Percentiles rank a stretch among this genome's conserved stretches.
phyloP scores from a whole-genome alignment of 2,888 invertebrate species.

The Cynaeus angustus region DNA sequence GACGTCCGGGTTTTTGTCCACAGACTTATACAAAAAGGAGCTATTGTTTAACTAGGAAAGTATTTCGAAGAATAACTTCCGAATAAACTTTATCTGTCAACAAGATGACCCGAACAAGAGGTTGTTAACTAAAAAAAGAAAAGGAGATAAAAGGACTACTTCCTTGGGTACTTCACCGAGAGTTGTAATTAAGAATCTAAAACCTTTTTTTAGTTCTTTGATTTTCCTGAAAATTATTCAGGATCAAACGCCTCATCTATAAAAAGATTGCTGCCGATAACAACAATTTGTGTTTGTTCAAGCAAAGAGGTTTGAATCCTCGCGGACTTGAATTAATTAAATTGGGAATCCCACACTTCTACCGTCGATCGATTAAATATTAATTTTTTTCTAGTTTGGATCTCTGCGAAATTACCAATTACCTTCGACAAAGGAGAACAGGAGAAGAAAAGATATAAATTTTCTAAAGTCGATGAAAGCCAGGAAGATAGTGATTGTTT shows the following conservation, averaged over 20 bases:
- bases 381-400: conserved; percentile 11
- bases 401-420: conserved; percentile 7
- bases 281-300: conserved; percentile 28
- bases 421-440: conserved; percentile 1
- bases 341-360: conserved; percentile 19
- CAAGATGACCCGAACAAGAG: conserved; percentile 7
- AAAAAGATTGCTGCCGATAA: conserved; percentile 12
- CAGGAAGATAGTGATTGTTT: conserved; percentile 58
- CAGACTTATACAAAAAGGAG: conserved; percentile 21
- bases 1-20: conserved; percentile 34
- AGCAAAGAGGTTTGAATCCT: conserved; percentile 9
- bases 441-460: conserved; percentile 16
- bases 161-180: too few species aligned
- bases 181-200: not conserved
- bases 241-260: not conserved
- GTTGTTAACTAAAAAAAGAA: not conserved
- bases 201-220: too few species aligned
- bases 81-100: conserved; percentile 34
- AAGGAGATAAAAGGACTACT: not conserved
- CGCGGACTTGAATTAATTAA: conserved; percentile 24
- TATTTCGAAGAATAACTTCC: conserved; percentile 13
- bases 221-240: too few species aligned
- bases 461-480: conserved; percentile 32
- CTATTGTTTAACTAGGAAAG: conserved; percentile 17
- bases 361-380: conserved; percentile 16